Evolutionary conservation across 2,113 vertebrate genomes (phyloP), one percentile per base, ranked within the genome.

Genomic region (Numenius arquata): DNA sequence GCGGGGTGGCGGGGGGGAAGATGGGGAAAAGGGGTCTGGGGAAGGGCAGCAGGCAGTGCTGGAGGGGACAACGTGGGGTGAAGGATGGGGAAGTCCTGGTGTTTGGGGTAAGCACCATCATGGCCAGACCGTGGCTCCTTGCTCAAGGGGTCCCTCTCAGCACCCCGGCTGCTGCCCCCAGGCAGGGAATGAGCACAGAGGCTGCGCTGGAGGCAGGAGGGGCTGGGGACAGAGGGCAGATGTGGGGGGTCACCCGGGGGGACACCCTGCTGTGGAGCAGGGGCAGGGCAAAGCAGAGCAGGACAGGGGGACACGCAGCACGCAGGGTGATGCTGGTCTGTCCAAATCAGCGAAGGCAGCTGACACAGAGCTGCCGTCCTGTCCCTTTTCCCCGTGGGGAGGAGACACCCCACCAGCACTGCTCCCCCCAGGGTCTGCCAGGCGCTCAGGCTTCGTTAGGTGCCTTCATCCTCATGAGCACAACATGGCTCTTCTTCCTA

Each of bases 391-490:
- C 58, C 77, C 15, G 8, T 3, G 34, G 56, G 41, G 63, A 93
- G 36, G 25, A 27, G 40, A 71, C 18, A 5, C 50, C 45, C 59
- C 4, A 6, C 38, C 59, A 61, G 45, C 71, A 66, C 71, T 4
- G 19, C 47, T 80, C n/a, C 55, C 36, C 78, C 23, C 59, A 36
- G 59, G 55, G 53, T 94, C 68, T 93, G 25, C 25, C 3, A 0
- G 32, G 52, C 0, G 1, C 43, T 94, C 76, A 96, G 77, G 82
- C 97, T 92, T 98, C 97, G 1, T 97, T 98, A 5, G 98, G 98
- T 0, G 97, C 97, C 59, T 98, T 98, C 97, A 97, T 98, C 68
- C 97, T 97, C 97, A 97, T 98, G 40, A 97, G 92, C 58, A 97
- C 98, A 0, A 95, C 63, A 0, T 97, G 96, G 89, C 87, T 97